phyloP scores from a whole-genome alignment of 2,113 vertebrate genomes.

The pig (Sus scrofa) region T2T-Sscrofa CM000819.6:114312501-114313000 shows the following conservation, averaged over 20 bases:
- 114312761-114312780: neutral
- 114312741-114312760: slow-evolving; percentile 5
- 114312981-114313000: neutral
- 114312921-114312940: neutral
- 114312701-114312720: neutral
- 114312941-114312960: neutral
- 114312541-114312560: neutral
- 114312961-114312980: neutral
- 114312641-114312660: neutral
- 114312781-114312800: neutral
- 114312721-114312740: slow-evolving; percentile 40
- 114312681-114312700: neutral
- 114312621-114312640: slow-evolving; percentile 4
- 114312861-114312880: neutral
- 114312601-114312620: neutral
- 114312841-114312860: neutral
- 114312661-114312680: slow-evolving; percentile 6
- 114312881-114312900: neutral
- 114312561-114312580: neutral
- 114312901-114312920: slow-evolving; percentile 28
- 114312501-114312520: neutral
- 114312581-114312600: neutral
- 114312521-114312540: neutral
- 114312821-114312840: neutral
- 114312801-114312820: neutral